A percentile compares a stretch with the other conserved stretches of the same genome.
These are phyloP conservation scores for Meliscaeva auricollis DNA, from an alignment of 2,888 invertebrate species.

Conservation along the genomic window DNA sequence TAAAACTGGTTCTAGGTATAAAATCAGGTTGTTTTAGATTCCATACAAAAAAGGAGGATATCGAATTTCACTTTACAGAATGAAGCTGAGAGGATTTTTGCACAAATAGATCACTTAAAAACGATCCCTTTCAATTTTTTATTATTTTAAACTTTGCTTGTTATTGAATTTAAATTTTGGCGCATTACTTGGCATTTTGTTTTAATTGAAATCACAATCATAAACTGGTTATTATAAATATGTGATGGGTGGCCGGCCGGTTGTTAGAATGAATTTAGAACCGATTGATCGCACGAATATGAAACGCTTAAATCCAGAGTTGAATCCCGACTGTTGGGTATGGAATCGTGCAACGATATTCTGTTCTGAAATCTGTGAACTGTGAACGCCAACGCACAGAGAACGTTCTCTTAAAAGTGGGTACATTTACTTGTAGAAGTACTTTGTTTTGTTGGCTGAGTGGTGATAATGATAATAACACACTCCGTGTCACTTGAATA, in stretches of 20 bases:
- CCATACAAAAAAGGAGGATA: conserved; percentile 24
- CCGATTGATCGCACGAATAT: conserved; percentile 12
- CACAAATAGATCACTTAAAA: conserved; percentile 6
- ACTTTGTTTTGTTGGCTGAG: neutral
- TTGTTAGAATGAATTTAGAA: neutral
- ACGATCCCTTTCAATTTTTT: neutral
- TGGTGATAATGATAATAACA: conserved; percentile 1
- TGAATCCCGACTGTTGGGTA: conserved; percentile 52
- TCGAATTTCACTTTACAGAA: conserved; percentile 41
- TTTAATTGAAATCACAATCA: conserved; percentile 19
- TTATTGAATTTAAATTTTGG: conserved; percentile 33
- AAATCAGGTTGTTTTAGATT: conserved; percentile 27
- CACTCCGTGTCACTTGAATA: neutral
- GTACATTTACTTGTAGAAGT: conserved; percentile 1
- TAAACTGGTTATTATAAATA: conserved; percentile 44
- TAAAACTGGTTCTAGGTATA: conserved; percentile 58
- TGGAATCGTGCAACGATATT: conserved; percentile 53
- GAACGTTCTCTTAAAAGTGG: conserved; percentile 66
- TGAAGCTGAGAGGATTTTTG: neutral
- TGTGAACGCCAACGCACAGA: conserved; percentile 41
- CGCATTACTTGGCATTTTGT: conserved; percentile 30
- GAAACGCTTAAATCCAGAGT: conserved; percentile 45
- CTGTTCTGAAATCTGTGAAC: conserved; percentile 18
- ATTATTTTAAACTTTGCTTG: neutral
- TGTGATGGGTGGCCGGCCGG: conserved; percentile 21